phyloP scores from a whole-genome alignment of 2,888 invertebrate genomes.

The Cheilosia grossa region DNA sequence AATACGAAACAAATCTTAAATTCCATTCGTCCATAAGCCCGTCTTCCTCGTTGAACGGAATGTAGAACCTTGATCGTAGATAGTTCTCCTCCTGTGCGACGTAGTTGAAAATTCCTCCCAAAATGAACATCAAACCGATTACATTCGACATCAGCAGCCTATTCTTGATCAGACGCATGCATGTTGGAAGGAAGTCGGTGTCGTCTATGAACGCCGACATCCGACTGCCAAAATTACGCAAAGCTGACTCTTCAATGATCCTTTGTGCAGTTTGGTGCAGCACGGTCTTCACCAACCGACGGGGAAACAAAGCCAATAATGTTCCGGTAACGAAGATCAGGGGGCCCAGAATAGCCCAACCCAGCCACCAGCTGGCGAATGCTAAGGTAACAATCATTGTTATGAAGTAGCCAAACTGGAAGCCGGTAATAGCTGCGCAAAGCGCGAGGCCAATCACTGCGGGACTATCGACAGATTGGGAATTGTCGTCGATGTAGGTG shows the following conservation, averaged over 20 bases:
- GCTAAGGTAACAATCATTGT: slow-evolving; percentile 79
- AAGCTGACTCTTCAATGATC: slow-evolving; percentile 83
- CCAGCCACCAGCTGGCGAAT: slow-evolving; percentile 83
- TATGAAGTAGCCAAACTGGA: slow-evolving; percentile 82
- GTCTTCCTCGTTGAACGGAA: slow-evolving; percentile 84
- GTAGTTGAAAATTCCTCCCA: slow-evolving; percentile 85
- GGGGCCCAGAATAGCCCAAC: slow-evolving; percentile 84
- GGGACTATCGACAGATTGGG: slow-evolving; percentile 84
- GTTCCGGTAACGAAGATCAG: slow-evolving; percentile 83
- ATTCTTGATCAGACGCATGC: slow-evolving; percentile 85
- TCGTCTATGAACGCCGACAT: slow-evolving; percentile 81
- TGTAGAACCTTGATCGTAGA: slow-evolving; percentile 85
- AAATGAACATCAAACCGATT: slow-evolving; percentile 84
- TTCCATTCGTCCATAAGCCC: slow-evolving; percentile 85
- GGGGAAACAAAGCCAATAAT: slow-evolving; percentile 85
- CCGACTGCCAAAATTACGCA: slow-evolving; percentile 78
- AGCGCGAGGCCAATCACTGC: slow-evolving; percentile 82
- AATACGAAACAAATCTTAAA: slow-evolving; percentile 84
- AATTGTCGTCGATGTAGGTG: slow-evolving; percentile 86
- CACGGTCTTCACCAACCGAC: slow-evolving; percentile 84
- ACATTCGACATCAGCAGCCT: slow-evolving; percentile 85
- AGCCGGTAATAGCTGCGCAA: slow-evolving; percentile 80
- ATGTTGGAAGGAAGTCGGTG: slow-evolving; percentile 83
- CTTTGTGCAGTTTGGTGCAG: slow-evolving; percentile 85
- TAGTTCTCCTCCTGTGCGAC: slow-evolving; percentile 84